Evolutionary conservation across 2,797 vertebrate species (phyloP), one percentile per base, ranked within the genome.

Genomic region (Pyrocephalus nanus): DNA sequence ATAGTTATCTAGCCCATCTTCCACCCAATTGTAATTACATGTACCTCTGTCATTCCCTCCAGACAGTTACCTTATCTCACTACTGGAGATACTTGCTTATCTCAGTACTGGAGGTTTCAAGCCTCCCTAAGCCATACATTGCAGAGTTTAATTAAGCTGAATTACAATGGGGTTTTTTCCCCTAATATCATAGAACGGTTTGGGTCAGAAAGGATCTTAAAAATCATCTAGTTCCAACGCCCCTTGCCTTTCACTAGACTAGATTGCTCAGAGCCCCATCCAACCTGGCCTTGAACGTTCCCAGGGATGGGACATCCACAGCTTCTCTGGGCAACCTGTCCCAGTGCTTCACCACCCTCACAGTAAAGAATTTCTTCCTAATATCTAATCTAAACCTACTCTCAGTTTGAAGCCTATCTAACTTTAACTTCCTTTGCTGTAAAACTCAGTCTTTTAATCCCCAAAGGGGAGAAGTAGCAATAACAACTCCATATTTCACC

Each of bases 231-330:
- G 10, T 65, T 72, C 11, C 9, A 60, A 20, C 1, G 1, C 5
- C 6, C 1, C 0, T 12, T 1, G 3, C 5, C 18, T 73, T 54
- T 60, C 40, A 36, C 7, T 42, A n/a, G 53, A 21, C 4, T 27
- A 25, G 18, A 8, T 21, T 72, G 16, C 26, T 60, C 53, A 73
- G 54, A 25, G 22, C 6, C 30, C 15, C 66, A 36, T 48, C 40
- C 30, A 66, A 10, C 7, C 51, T 12, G 21, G 12, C 25, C 26
- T 54, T 84, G 34, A 60, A 29, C 15, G 11, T 19, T 27, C 16
- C 9, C 30, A 48, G 19, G 30, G 15, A 21, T 21, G 13, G 8
- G 5, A 8, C 8, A 78, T 15, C 38, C 30, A 25, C 30, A 54
- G 1, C 8, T 60, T 60, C 8, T 25, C 40, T 47, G 21, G 4